Percentiles rank a stretch among this genome's conserved stretches.
Evolutionary conservation across 1,140 invertebrate genomes (phyloP).

Genomic region (Temnothorax curvispinosus): DNA sequence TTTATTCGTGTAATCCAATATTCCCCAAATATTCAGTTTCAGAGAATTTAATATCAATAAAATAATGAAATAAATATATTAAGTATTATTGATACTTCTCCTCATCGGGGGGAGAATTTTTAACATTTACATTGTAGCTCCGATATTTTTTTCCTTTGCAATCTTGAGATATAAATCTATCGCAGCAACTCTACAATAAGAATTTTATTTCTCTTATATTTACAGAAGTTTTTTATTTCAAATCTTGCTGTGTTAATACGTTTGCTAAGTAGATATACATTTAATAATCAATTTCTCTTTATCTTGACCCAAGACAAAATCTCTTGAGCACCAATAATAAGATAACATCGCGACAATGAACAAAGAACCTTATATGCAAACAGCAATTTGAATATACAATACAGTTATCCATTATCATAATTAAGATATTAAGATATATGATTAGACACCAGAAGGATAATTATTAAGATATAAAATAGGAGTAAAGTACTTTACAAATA

Average conservation of each 20-base stretch:
- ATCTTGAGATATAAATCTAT: constrained; percentile 24
- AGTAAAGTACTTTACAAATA: background rate
- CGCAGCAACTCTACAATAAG: background rate
- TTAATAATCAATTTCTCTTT: constrained; percentile 38
- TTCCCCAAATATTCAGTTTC: background rate
- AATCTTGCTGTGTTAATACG: background rate
- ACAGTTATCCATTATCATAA: constrained; percentile 12
- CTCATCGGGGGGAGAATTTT: background rate
- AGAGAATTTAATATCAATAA: background rate
- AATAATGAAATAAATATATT: background rate
- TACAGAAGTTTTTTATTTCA: constrained; percentile 16
- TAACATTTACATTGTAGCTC: background rate
- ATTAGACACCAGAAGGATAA: background rate
- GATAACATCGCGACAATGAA: constrained; percentile 23
- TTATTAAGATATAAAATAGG: background rate
- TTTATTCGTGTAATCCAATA: background rate
- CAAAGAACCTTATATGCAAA: constrained; percentile 5
- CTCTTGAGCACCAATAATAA: constrained; percentile 40
- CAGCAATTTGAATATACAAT: background rate
- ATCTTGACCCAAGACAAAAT: constrained; percentile 40
- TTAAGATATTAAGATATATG: constrained; percentile 28
- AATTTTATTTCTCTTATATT: constrained; percentile 22
- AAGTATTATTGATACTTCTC: background rate
- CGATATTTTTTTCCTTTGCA: background rate
- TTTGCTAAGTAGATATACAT: background rate